Evolutionary conservation across 2,888 invertebrate genomes (phyloP).

Genomic region (Diadegma fenestrale): DNA sequence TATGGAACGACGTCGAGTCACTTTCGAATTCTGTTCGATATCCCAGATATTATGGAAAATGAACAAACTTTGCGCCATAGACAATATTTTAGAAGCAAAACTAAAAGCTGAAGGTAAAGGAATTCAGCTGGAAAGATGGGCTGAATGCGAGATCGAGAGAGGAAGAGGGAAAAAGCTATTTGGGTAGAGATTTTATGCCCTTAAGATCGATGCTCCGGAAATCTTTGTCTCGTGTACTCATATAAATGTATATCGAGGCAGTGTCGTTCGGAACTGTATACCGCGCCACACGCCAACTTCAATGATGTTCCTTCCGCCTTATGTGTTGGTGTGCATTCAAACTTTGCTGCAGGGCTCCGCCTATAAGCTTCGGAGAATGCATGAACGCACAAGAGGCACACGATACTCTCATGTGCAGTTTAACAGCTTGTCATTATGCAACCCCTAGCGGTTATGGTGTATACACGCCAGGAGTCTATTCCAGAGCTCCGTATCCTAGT

Average conservation of each 20-base stretch:
- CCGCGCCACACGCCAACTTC: constrained; percentile 14
- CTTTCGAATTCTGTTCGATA: constrained; percentile 53
- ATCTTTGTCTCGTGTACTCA: constrained; percentile 6
- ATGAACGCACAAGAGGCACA: constrained; percentile 28
- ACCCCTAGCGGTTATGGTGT: constrained; percentile 19
- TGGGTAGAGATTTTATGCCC: constrained; percentile 23
- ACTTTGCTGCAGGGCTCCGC: constrained; percentile 7
- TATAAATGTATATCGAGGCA: constrained; percentile 37
- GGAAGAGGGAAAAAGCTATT: constrained; percentile 7
- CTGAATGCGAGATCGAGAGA: not conserved
- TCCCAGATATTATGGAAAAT: constrained; percentile 72
- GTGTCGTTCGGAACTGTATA: constrained; percentile 5
- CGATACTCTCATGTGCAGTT: constrained; percentile 40
- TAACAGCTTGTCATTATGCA: constrained; percentile 52
- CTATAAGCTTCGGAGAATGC: constrained; percentile 15
- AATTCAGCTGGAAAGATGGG: constrained; percentile 1
- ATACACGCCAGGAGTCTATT: constrained; percentile 6
- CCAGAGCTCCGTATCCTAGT: constrained; percentile 19
- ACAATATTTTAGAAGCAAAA: constrained; percentile 70
- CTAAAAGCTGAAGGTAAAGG: constrained; percentile 5
- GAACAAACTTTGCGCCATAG: constrained; percentile 76
- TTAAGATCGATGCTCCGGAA: constrained; percentile 23
- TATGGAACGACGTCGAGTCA: not conserved
- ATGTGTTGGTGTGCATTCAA: not conserved
- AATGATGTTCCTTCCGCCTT: constrained; percentile 28